phyloP scores from a whole-genome alignment of 2,113 vertebrate genomes.

The Polypterus senegalus region DNA sequence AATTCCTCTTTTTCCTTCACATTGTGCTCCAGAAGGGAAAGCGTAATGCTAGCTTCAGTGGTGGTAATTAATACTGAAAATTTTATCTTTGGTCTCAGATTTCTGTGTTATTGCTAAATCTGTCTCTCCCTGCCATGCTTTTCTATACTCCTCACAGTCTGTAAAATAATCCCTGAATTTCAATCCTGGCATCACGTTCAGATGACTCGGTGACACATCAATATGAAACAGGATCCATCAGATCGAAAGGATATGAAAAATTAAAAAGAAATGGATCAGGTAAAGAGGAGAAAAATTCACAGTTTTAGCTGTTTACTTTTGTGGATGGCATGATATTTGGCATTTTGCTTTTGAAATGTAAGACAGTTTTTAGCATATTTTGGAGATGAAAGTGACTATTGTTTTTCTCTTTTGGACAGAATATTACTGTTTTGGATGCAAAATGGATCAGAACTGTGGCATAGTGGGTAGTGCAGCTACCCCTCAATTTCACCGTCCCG shows the following conservation, averaged over 20 bases:
- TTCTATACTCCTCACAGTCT: constrained; percentile 50
- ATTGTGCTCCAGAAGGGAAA: constrained; percentile 23
- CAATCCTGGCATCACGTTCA: constrained; percentile 39
- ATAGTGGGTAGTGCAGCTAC: no score
- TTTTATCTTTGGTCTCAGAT: constrained; percentile 53
- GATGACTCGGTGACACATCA: constrained; percentile 32
- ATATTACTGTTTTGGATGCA: no score
- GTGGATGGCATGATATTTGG: constrained; percentile 8
- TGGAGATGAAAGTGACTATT: no score
- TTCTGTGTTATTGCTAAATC: constrained; percentile 60
- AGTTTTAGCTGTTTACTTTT: background rate
- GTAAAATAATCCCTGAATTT: constrained; percentile 60
- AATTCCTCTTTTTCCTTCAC: constrained; percentile 18
- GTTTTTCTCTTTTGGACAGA: no score
- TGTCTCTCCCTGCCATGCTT: constrained; percentile 39
- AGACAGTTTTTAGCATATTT: no score
- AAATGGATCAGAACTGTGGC: no score
- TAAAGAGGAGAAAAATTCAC: constrained; percentile 44
- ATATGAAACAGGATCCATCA: constrained; percentile 44
- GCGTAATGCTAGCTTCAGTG: constrained; percentile 34
- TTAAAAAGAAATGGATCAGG: constrained; percentile 43
- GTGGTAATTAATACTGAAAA: constrained; percentile 62
- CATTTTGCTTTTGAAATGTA: no score
- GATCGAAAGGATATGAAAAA: constrained; percentile 50
- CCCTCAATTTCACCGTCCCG: no score